Evolutionary conservation across 1,140 invertebrate genomes (phyloP).

Genomic region (Condylostylus longicornis): DNA sequence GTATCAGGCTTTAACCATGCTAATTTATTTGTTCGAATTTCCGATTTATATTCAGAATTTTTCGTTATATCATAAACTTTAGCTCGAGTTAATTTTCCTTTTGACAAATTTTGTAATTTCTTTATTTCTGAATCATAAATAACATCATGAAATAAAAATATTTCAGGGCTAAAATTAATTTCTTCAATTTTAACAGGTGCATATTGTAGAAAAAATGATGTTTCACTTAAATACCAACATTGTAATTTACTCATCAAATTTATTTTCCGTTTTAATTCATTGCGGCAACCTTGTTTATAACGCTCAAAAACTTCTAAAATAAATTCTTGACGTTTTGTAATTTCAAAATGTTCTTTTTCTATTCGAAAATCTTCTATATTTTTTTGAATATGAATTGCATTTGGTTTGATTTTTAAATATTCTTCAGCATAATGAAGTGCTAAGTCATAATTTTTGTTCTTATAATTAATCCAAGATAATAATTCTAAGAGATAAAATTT

Average conservation of each 20-base stretch:
- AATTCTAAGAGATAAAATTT: no score
- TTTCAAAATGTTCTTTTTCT: no score
- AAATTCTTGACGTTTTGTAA: no score
- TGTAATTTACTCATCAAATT: constrained; percentile 36
- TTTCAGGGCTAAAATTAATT: constrained; percentile 61
- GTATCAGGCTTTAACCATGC: constrained; percentile 77
- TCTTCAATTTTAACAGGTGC: constrained; percentile 83
- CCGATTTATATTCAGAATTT: constrained; percentile 74
- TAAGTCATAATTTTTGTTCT: no score
- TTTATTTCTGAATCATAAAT: constrained; percentile 78
- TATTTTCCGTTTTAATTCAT: constrained; percentile 49
- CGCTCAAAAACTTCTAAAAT: no score
- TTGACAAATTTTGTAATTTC: constrained; percentile 63
- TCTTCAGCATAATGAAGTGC: no score
- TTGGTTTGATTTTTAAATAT: no score
- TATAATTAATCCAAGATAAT: no score
- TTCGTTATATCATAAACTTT: constrained; percentile 86
- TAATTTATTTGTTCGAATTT: constrained; percentile 91
- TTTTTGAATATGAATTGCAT: no score
- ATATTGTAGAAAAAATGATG: constrained; percentile 56
- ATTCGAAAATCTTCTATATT: no score
- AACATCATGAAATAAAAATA: constrained; percentile 75
- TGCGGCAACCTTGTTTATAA: constrained; percentile 80
- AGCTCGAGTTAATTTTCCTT: constrained; percentile 73
- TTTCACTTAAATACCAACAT: constrained; percentile 60